Evolutionary conservation across 2,797 vertebrate species (phyloP), one percentile per base, ranked within the genome.

Genomic region (Coilia nasus): DNA sequence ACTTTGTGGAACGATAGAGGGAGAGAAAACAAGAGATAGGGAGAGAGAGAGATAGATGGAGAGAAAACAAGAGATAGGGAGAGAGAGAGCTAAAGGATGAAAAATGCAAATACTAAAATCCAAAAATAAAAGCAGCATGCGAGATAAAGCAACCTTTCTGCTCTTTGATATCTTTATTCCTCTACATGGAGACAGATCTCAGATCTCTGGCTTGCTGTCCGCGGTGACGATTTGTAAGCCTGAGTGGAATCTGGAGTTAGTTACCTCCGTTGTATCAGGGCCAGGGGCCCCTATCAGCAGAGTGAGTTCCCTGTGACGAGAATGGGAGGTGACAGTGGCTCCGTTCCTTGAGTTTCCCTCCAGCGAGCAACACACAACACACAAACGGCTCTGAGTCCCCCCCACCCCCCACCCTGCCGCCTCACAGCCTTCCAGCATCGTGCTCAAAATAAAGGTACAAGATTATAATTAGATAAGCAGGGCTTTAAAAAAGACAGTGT

Each of bases 291-390:
- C 71, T 78, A 78, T 78, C 71, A 78, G 71, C 71, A 7, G 19
- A 44, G 44, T 21, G 15, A 78, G 35, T 44, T 78, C 71, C 31
- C 25, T 41, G 35, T 78, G 71, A 78, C 7, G 71, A 78, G 71
- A 78, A 78, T 78, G 71, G 71, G 71, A 78, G 19, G 71, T 78
- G 71, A 78, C 71, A 78, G 71, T 78, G 35, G 71, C 31, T 78
- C 41, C 35, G 71, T 35, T 78, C 71, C 31, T 31, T 78, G 31
- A 78, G 71, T 44, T 78, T 31, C 31, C 71, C 31, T 78, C 71
- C 71, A 78, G 71, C 71, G 19, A 78, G 64, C 64, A 10, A 19
- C 19, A 35, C 35, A 44, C 31, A 10, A 78, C 41, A 25, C 31
- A 78, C 71, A 44, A 75, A 78, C 31, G 71, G 15, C 71, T 44